Evolutionary conservation across 92 coral and sea anemone species (phyloP), one percentile per base, ranked within the genome.

Genomic region (Actinostola sp.): DNA sequence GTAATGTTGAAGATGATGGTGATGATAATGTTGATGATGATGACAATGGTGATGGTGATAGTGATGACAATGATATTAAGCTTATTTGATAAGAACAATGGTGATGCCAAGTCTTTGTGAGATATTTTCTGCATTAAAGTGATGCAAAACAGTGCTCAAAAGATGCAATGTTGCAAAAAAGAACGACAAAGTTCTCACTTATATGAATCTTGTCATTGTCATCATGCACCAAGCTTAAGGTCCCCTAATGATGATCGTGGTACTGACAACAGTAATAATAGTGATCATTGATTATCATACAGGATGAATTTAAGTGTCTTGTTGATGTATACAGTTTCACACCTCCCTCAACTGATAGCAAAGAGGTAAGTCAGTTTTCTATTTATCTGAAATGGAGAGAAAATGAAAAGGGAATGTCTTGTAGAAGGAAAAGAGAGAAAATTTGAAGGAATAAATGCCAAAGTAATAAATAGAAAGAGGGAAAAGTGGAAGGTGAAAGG

Each of bases 271-370:
- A n/a, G n/a, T n/a, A n/a, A n/a, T n/a, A n/a, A n/a, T n/a, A n/a
- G n/a, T n/a, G n/a, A n/a, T n/a, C n/a, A n/a, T n/a, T n/a, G n/a
- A n/a, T n/a, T 67, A 20, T 28, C n/a, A 19, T 60, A 2, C 71
- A 83, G 89, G 89, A 73, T 21, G 89, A 78, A 25, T 82, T 75
- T 32, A 21, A 79, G 56, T 29, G 58, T 51, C 76, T 84, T 7
- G 53, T 20, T 19, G 77, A 79, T 23, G 49, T 85, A 9, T 76
- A 74, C 67, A 69, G 49, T 54, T 86, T 81, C 48, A 64, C 59
- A 17, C 78, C 84, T 25, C 92, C 92, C 25, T 16, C 21, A 34
- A 70, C 92, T 16, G 62, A 44, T 1, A 50, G 33, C 34, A 66
- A 63, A 41, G 39, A 71, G 57, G 92, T 82, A 24, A 48, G 67